Conservation (phyloP, 2,113 vertebrate genomes). For the Carassius carassius region DNA sequence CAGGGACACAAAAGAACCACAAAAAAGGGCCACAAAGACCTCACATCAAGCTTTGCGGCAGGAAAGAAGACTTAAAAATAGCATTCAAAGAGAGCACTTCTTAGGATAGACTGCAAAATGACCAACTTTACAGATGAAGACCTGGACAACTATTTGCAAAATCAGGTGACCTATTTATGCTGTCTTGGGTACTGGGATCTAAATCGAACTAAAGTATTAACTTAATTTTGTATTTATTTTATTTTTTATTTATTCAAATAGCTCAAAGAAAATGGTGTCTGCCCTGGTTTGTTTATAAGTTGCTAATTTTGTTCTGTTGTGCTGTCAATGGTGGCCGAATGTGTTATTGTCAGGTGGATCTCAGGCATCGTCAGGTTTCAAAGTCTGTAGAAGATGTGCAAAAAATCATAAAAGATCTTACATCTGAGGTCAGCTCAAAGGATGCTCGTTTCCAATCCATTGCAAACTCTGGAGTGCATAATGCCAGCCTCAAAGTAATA, state of each 20-base stretch:
- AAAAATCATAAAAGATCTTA: constrained; percentile 75
- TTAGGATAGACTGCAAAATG: constrained; percentile 66
- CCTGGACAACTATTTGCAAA: constrained; percentile 73
- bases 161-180: constrained; percentile 71
- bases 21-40: background rate
- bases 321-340: background rate
- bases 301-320: background rate
- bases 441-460: constrained; percentile 78
- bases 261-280: background rate
- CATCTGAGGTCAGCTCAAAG: constrained; percentile 76
- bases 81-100: background rate
- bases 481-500: constrained; percentile 79
- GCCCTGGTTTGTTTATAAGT: background rate
- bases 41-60: background rate
- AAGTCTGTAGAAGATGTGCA: constrained; percentile 80
- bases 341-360: constrained; percentile 69
- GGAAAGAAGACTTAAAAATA: constrained; percentile 18
- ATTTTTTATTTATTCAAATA: background rate
- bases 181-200: background rate
- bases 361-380: constrained; percentile 71
- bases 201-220: background rate
- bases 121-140: constrained; percentile 70
- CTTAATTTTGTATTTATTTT: background rate
- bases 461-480: constrained; percentile 76
- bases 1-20: constrained; percentile 36